These are phyloP conservation scores for Euthynnus affinis DNA, from an alignment of 2,797 vertebrate species.

Conservation along the genomic window DNA sequence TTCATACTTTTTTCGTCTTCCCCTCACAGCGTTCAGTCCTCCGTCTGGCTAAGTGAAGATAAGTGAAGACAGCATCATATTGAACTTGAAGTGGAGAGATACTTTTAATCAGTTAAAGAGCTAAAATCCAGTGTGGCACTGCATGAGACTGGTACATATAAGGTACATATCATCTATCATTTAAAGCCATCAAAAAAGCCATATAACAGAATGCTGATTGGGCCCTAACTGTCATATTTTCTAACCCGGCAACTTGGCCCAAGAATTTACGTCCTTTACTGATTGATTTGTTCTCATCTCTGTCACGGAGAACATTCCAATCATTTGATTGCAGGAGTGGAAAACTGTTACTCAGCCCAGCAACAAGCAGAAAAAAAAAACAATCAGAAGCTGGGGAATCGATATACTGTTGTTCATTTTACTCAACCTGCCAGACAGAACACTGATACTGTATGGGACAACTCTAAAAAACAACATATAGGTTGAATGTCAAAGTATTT, in stretches of 20 bases:
- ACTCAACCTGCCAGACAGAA: background rate
- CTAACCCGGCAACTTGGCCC: background rate
- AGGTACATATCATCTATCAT: constrained; percentile 5
- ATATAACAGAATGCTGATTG: constrained; percentile 4
- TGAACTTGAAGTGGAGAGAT: constrained; percentile 51
- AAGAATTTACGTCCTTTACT: background rate
- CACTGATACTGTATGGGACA: background rate
- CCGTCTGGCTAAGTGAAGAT: constrained; percentile 62
- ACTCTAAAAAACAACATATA: background rate
- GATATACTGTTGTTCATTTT: background rate
- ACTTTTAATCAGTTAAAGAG: constrained; percentile 57
- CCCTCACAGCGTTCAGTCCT: constrained; percentile 1
- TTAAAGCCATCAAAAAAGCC: constrained; percentile 12
- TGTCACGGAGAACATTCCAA: constrained; percentile 1
- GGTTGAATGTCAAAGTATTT: background rate
- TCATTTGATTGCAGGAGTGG: constrained; percentile 18
- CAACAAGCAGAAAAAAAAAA: background rate
- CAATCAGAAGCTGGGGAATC: constrained; percentile 10
- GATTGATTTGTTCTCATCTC: constrained; percentile 44
- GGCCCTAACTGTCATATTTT: constrained; percentile 9
- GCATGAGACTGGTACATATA: constrained; percentile 9
- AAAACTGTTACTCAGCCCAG: constrained; percentile 15
- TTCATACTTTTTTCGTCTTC: constrained; percentile 11
- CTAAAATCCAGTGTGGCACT: constrained; percentile 13
- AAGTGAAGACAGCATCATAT: constrained; percentile 41